Evolutionary conservation across 2,113 vertebrate species (phyloP).

Genomic region (Eptatretus burgeri): DNA sequence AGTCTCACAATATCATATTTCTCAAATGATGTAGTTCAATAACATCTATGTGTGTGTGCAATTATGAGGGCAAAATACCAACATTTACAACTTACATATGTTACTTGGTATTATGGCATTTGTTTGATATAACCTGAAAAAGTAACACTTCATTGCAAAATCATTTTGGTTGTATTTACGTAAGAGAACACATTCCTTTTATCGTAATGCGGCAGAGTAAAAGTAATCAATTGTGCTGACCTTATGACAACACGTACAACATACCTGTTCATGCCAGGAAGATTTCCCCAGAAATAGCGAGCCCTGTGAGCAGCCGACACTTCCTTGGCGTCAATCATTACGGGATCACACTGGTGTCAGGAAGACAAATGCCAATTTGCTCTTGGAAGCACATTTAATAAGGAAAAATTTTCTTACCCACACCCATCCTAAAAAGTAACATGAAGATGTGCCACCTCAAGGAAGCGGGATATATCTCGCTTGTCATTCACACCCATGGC

Average conservation of each 20-base stretch:
- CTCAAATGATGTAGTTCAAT: too few species aligned
- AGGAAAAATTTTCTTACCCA: too few species aligned
- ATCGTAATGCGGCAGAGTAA: neutral
- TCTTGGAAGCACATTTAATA: neutral
- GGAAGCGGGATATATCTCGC: constrained; percentile 5
- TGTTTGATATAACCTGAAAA: too few species aligned
- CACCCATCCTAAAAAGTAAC: neutral
- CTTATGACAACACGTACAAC: constrained; percentile 1
- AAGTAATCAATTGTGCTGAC: neutral
- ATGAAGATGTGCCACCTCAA: neutral
- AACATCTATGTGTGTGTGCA: too few species aligned
- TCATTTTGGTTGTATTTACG: neutral
- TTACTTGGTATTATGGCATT: too few species aligned
- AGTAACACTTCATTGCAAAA: too few species aligned
- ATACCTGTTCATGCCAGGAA: constrained; percentile 5
- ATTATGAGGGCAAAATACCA: too few species aligned
- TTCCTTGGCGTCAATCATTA: constrained; percentile 2
- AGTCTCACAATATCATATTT: too few species aligned
- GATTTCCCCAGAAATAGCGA: constrained; percentile 4
- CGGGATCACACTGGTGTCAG: neutral
- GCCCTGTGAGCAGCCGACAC: constrained; percentile 3
- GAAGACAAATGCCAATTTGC: neutral
- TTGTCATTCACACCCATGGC: constrained; percentile 5
- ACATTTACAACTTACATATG: too few species aligned
- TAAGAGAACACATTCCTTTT: neutral